Evolutionary conservation across 1,140 invertebrate species (phyloP).

Genomic region (Neodiprion pinetum): DNA sequence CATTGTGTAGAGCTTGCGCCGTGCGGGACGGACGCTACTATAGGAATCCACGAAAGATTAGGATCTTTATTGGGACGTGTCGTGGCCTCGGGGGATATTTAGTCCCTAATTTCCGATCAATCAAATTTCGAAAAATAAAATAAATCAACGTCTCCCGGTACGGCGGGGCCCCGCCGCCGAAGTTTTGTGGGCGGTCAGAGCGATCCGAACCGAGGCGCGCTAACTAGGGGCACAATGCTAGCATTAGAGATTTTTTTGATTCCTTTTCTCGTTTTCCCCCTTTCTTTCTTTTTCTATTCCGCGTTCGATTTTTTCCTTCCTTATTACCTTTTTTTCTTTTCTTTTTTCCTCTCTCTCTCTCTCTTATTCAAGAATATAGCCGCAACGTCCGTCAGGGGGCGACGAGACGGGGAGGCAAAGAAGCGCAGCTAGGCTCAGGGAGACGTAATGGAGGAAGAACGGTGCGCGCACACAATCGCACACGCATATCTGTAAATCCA

Average conservation of each 20-base stretch:
- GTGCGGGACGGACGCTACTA: too few species aligned
- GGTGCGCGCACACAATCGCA: too few species aligned
- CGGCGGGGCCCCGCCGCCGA: conserved; percentile 30
- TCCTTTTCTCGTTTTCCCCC: conserved; percentile 17
- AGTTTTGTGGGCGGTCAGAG: conserved; percentile 42
- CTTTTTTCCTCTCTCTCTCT: conserved; percentile 6
- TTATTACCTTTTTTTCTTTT: conserved; percentile 20
- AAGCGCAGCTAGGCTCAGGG: conserved; percentile 19
- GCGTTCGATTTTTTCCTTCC: conserved; percentile 1
- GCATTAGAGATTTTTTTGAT: conserved; percentile 40
- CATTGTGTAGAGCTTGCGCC: too few species aligned
- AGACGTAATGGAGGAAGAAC: conserved; percentile 20
- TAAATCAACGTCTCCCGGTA: conserved; percentile 41
- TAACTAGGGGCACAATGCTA: conserved; percentile 56
- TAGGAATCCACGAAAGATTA: conserved; percentile 42
- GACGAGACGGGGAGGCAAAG: conserved; percentile 12
- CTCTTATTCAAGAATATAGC: conserved; percentile 13
- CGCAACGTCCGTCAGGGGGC: conserved; percentile 33
- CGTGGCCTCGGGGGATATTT: conserved; percentile 54
- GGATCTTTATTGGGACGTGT: conserved; percentile 55
- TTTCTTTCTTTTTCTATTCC: conserved; percentile 20
- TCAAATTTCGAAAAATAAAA: conserved; percentile 51
- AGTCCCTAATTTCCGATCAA: conserved; percentile 60
- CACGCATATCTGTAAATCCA: too few species aligned
- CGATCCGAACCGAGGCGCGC: conserved; percentile 29